These are phyloP conservation scores for Leptobrachium ailaonicum DNA, from an alignment of 2,113 vertebrate species.

Conservation along the genomic window DNA sequence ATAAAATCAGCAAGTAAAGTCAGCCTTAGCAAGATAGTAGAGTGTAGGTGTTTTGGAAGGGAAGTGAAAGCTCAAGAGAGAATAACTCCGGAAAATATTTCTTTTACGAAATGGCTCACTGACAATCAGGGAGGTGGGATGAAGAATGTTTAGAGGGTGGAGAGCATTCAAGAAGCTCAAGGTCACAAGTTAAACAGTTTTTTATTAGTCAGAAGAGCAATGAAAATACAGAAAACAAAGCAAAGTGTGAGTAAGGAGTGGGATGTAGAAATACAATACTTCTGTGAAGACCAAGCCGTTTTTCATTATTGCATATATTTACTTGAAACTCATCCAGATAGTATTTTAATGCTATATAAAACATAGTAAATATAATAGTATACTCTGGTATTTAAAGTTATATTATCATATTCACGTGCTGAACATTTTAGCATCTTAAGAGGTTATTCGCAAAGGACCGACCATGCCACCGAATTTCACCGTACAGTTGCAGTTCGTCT, in stretches of 20 bases:
- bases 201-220: conserved; percentile 35
- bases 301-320: not conserved
- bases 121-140: conserved; percentile 42
- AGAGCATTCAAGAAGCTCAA: conserved; percentile 16
- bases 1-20: not conserved
- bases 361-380: not conserved
- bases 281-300: not conserved
- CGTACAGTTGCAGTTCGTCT: too few species aligned
- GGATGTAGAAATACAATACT: conserved; percentile 12
- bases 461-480: too few species aligned
- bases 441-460: too few species aligned
- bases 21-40: conserved; percentile 21
- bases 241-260: conserved; percentile 19
- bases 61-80: conserved; percentile 38
- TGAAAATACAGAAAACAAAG: conserved; percentile 19
- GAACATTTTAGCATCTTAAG: too few species aligned
- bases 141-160: conserved; percentile 36
- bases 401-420: too few species aligned
- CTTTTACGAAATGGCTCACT: conserved; percentile 22
- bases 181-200: conserved; percentile 44
- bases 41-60: conserved; percentile 47
- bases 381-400: not conserved
- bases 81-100: conserved; percentile 13
- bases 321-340: conserved; percentile 1
- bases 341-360: conserved; percentile 3